These are phyloP conservation scores for Miltochrista miniata DNA, from an alignment of 2,888 invertebrate species.

Conservation along the genomic window DNA sequence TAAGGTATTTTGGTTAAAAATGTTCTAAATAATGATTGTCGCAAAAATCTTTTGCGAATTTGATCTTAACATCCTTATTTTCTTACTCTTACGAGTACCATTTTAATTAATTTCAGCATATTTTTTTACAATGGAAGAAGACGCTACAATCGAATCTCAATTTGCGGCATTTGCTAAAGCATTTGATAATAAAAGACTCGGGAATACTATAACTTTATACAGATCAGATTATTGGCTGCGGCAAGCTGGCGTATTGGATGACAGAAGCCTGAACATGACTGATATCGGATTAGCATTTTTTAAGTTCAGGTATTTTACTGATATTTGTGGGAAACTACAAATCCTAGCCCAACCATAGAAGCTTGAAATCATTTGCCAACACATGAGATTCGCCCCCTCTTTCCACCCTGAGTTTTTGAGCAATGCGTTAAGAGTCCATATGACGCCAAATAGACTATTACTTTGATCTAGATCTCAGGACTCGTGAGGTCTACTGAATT, in stretches of 20 bases:
- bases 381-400: too few species aligned
- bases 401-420: too few species aligned
- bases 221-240: conserved; percentile 70
- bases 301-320: conserved; percentile 49
- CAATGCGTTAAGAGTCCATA: too few species aligned
- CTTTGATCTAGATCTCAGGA: too few species aligned
- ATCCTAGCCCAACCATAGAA: too few species aligned
- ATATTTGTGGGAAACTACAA: conserved; percentile 26
- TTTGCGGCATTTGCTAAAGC: conserved; percentile 56
- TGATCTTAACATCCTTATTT: too few species aligned
- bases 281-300: conserved; percentile 54
- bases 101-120: neutral
- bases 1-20: too few species aligned
- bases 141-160: conserved; percentile 63
- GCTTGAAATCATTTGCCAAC: too few species aligned
- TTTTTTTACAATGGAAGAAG: conserved; percentile 42
- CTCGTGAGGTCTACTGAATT: too few species aligned
- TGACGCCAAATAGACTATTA: too few species aligned
- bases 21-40: too few species aligned
- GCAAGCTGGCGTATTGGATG: conserved; percentile 65
- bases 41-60: too few species aligned
- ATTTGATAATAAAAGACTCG: conserved; percentile 54
- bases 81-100: neutral
- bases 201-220: conserved; percentile 59
- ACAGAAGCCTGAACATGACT: conserved; percentile 68